Percentiles rank a stretch among this genome's conserved stretches.
phyloP scores from a whole-genome alignment of 2,888 invertebrate genomes.

The Watsonalla binaria region DNA sequence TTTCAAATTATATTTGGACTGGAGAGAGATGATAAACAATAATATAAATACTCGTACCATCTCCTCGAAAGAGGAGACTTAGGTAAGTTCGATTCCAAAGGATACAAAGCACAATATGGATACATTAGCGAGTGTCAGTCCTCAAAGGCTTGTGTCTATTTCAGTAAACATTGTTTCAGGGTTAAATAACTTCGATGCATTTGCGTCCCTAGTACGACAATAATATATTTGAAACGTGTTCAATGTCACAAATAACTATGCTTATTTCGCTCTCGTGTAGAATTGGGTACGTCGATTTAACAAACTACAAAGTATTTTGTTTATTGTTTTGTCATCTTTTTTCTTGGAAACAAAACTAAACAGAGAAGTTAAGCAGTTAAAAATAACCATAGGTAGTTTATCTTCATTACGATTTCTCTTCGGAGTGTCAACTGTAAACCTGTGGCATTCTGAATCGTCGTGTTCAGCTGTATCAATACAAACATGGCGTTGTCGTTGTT shows the following conservation, averaged over 20 bases:
- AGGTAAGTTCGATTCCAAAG: too few relatives aligned
- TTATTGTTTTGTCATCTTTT: not conserved
- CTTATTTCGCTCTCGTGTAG: too few relatives aligned
- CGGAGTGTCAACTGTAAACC: not conserved
- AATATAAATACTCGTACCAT: too few relatives aligned
- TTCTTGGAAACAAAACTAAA: not conserved
- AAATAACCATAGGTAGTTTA: not conserved
- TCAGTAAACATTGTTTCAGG: conserved; percentile 63
- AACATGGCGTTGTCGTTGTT: conserved; percentile 7
- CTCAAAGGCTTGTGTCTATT: conserved; percentile 57
- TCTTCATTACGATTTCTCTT: not conserved
- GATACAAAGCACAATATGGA: too few relatives aligned
- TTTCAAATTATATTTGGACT: not conserved
- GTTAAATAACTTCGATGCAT: conserved; percentile 65
- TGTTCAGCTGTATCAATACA: conserved; percentile 10
- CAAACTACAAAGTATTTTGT: not conserved
- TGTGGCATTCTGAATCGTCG: not conserved
- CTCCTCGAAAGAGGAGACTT: too few relatives aligned
- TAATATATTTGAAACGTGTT: conserved; percentile 46
- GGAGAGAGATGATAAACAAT: too few relatives aligned
- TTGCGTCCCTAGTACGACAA: conserved; percentile 44
- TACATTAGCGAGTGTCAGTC: conserved; percentile 20
- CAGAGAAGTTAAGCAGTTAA: not conserved
- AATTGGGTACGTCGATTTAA: not conserved
- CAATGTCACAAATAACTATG: conserved; percentile 20